These are phyloP conservation scores for Chouioia cunea DNA, from an alignment of 2,888 invertebrate species.

Conservation along the genomic window DNA sequence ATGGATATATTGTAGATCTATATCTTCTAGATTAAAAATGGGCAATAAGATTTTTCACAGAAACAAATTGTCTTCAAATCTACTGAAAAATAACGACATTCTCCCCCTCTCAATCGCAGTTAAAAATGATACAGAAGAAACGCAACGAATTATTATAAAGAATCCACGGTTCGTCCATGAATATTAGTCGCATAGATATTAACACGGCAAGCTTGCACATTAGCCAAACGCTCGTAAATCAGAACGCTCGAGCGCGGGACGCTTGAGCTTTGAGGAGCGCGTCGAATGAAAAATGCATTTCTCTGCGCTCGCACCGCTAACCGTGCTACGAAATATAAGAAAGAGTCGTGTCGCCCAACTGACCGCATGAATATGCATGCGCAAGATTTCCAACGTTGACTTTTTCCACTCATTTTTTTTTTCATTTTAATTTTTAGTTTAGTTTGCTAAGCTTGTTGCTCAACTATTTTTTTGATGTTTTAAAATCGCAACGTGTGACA, in stretches of 20 bases:
- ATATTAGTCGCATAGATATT: slow-evolving; percentile 25
- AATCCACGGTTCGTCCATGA: slow-evolving; percentile 7
- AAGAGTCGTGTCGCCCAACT: slow-evolving; percentile 25
- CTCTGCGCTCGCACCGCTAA: neutral
- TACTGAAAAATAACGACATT: too few relatives aligned
- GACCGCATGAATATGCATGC: slow-evolving; percentile 44
- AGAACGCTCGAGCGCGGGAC: neutral
- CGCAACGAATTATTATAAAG: slow-evolving; percentile 12
- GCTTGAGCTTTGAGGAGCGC: slow-evolving; percentile 12
- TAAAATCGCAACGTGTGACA: too few relatives aligned
- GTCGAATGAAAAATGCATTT: slow-evolving; percentile 44
- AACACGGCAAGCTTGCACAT: slow-evolving; percentile 26
- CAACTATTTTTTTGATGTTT: neutral
- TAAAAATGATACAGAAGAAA: too few relatives aligned
- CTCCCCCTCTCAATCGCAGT: too few relatives aligned
- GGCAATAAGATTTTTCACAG: too few relatives aligned
- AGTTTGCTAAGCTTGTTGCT: neutral
- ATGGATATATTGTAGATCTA: too few relatives aligned
- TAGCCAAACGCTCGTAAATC: slow-evolving; percentile 37
- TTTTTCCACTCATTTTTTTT: neutral
- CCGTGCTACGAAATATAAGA: slow-evolving; percentile 40
- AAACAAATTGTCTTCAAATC: too few relatives aligned
- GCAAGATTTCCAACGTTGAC: neutral
- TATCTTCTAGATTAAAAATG: too few relatives aligned
- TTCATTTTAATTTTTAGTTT: slow-evolving; percentile 20